Evolutionary conservation across 2,888 invertebrate genomes (phyloP), one percentile per base, ranked within the genome.

Genomic region (Dryococelus australis): DNA sequence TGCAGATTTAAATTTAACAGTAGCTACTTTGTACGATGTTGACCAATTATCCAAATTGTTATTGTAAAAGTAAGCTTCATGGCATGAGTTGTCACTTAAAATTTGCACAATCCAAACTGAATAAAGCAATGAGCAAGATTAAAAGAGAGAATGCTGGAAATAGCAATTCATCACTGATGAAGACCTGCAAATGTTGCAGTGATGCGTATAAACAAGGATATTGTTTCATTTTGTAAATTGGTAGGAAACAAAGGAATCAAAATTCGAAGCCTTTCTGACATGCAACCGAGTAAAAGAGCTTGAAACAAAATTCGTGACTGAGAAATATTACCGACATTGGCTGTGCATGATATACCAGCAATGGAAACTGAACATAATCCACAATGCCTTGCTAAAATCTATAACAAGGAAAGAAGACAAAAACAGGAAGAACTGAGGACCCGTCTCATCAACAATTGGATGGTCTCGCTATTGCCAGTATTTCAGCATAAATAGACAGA

Each of bases 381-480:
- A 12, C 83, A 83, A 24, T 83, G 83, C 43, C 27, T 83, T 12
- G 27, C 0, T 0, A 83, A 83, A 83, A 26, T 83, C 8, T 83
- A 83, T 27, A 83, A 83, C 83, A 83, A 27, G 83, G 83, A 83
- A 83, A 83, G 83, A 83, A 35, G 27, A 27, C 83, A 83, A 83
- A 43, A 26, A 24, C 83, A 83, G 83, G 28, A 83, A 83, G 24
- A 12, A 0, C 20, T 20, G 16, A 16, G 83, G 13, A 83, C 0
- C 0, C 83, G n/a, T 10, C 16, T 8, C 9, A 26, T 83, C 83
- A 83, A 35, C 83, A 83, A 4, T 6, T 35, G 13, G 83, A 83
- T 28, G 83, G 10, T 35, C 83, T 83, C 9, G 83, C 83, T 83
- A 10, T 83, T 83, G 83, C 43, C 28, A 4, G 83, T 83, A 24